A percentile compares a stretch with the other conserved stretches of the same genome.
These are phyloP conservation scores for Acrobasis consociella DNA, from an alignment of 2,888 invertebrate genomes.

Conservation along the genomic window DNA sequence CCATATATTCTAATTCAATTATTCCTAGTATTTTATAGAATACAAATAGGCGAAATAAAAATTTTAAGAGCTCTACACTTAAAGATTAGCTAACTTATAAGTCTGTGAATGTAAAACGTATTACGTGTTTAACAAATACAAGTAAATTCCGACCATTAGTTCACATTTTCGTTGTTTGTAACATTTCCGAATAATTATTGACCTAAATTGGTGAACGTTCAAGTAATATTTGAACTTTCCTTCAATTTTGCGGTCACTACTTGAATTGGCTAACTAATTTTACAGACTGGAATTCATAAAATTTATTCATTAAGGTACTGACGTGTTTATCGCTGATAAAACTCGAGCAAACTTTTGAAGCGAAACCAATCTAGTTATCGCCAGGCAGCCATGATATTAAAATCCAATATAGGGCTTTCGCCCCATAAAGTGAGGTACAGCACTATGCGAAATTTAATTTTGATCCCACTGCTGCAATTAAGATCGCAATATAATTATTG, in stretches of 20 bases:
- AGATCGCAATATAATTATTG: not conserved
- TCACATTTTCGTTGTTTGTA: not conserved
- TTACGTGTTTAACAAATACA: too few relatives aligned
- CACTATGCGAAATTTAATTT: slow-evolving; percentile 37
- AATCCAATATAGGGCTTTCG: slow-evolving; percentile 54
- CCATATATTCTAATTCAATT: slow-evolving; percentile 12
- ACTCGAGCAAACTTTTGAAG: not conserved
- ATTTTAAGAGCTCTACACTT: not conserved
- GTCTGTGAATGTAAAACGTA: not conserved
- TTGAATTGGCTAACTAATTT: too few relatives aligned
- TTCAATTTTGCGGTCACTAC: too few relatives aligned
- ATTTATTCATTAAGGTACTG: too few relatives aligned
- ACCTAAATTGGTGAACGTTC: too few relatives aligned
- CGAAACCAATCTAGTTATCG: not conserved
- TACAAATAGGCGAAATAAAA: too few relatives aligned
- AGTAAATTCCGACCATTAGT: too few relatives aligned
- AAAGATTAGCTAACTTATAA: not conserved
- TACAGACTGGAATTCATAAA: too few relatives aligned
- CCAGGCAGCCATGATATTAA: slow-evolving; percentile 47
- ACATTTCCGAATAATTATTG: not conserved
- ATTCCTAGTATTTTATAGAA: too few relatives aligned
- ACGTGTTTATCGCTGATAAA: not conserved
- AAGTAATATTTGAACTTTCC: too few relatives aligned
- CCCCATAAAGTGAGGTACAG: slow-evolving; percentile 34
- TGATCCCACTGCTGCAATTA: slow-evolving; percentile 24